Base-by-base conservation (phyloP, 1,140 invertebrate species). In the Oncopodura yosiiana region DNA sequence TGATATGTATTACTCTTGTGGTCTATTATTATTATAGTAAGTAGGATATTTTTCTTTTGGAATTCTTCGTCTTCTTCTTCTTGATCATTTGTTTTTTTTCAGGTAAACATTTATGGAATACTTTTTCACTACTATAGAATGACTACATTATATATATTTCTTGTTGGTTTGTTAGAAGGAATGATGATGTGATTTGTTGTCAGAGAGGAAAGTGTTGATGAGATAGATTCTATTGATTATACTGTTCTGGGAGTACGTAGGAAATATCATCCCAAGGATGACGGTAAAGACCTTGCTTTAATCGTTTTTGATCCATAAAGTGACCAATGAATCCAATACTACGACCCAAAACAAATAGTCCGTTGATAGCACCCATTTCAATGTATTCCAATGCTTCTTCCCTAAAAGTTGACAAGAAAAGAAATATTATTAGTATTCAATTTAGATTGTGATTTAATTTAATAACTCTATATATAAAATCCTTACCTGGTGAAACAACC, bases 211-310 rank as follows among this genome's bases (percentile, higher is more conserved):
- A n/a, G n/a, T n/a, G n/a, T n/a, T n/a, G n/a, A n/a, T n/a, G n/a
- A n/a, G n/a, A n/a, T n/a, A n/a, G n/a, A n/a, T n/a, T n/a, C n/a
- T 55, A 66, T 29, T 68, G 70, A 46, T 73, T 69, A 62, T 81
- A 81, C 65, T 81, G 80, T 65, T 93, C 89, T 2, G 88, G 87
- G 66, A 97, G 78, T 66, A 99, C 89, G 70, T 99, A 99, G 4
- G 90, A 94, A 72, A 99, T 99, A 70, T 99, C 96, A 71, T 99
- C 96, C 95, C 95, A 99, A 14, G 96, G 96, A 74, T 99, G 95
- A 64, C 96, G 83, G 73, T 99, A 99, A 6, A 99, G 78, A 12
- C 94, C 95, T 78, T 99, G 96, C 70, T 98, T 97, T 71, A 99
- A 78, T 60, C 95, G 77, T 73, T 94, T 96, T 74, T 99, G 96